Evolutionary conservation across 2,113 vertebrate species (phyloP).

Genomic region (Emydura subglobosa): DNA sequence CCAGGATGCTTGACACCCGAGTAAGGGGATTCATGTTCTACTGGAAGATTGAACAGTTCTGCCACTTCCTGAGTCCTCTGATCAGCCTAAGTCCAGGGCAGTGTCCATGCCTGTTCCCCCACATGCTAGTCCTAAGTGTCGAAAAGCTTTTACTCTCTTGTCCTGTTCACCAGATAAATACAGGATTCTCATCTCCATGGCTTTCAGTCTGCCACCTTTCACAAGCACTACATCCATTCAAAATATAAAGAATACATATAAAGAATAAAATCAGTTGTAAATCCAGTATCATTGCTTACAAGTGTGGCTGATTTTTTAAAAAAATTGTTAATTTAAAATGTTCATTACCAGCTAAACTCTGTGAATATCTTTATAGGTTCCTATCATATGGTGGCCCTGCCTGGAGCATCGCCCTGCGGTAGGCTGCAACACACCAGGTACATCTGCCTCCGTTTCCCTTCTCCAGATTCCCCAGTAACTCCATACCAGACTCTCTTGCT

Average conservation of each 20-base stretch:
- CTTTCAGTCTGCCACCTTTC: background rate
- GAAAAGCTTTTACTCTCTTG: background rate
- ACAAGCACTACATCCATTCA: background rate
- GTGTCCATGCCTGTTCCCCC: background rate
- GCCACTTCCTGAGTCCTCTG: background rate
- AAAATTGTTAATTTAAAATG: background rate
- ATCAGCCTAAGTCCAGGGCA: background rate
- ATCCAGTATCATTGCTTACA: background rate
- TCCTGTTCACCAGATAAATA: background rate
- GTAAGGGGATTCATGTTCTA: background rate
- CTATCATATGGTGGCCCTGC: too few relatives aligned
- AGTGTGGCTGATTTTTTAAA: background rate
- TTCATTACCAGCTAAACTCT: background rate
- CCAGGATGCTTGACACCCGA: background rate
- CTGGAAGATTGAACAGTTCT: background rate
- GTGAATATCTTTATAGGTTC: background rate
- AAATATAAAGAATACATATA: background rate
- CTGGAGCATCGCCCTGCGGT: too few relatives aligned
- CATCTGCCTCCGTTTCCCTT: background rate
- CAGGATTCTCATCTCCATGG: background rate
- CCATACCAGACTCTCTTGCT: background rate
- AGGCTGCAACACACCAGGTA: too few relatives aligned
- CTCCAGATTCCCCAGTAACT: background rate
- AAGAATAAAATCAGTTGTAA: background rate
- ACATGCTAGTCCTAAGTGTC: background rate